phyloP scores from a whole-genome alignment of 1,140 invertebrate species.

The Leptonema lineaticorne region DNA sequence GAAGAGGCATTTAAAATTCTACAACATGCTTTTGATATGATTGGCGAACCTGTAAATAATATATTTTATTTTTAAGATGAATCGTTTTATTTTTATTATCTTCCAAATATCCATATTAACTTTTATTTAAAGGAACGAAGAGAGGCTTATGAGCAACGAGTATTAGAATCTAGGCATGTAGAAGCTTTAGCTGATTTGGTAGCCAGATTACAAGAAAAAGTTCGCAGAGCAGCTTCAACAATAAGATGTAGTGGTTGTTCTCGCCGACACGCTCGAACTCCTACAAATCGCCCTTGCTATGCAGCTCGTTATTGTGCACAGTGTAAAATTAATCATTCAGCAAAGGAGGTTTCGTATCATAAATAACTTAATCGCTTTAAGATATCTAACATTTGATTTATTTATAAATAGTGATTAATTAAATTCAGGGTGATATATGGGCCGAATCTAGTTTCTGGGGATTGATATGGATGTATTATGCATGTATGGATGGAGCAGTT shows the following conservation, averaged over 20 bases:
- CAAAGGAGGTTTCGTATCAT: slow-evolving; percentile 90
- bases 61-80: neutral
- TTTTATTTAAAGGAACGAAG: slow-evolving; percentile 67
- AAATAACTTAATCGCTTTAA: slow-evolving; percentile 26
- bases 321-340: slow-evolving; percentile 88
- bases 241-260: slow-evolving; percentile 90
- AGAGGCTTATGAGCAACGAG: slow-evolving; percentile 70
- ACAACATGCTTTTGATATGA: slow-evolving; percentile 91
- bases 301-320: slow-evolving; percentile 86
- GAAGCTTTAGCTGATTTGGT: slow-evolving; percentile 79
- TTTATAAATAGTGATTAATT: slow-evolving; percentile 13
- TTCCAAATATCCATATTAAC: neutral
- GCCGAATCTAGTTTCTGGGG: slow-evolving; percentile 87
- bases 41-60: slow-evolving; percentile 80
- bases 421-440: slow-evolving; percentile 88
- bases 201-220: slow-evolving; percentile 86
- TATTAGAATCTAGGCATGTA: slow-evolving; percentile 73
- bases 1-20: slow-evolving; percentile 96
- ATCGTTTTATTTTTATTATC: neutral
- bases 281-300: slow-evolving; percentile 82
- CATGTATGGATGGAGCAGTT: slow-evolving; percentile 92
- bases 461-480: slow-evolving; percentile 89
- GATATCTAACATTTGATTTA: neutral
- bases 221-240: slow-evolving; percentile 89
- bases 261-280: slow-evolving; percentile 80